Evolutionary conservation across 2,113 vertebrate species (phyloP), one percentile per base, ranked within the genome.

Genomic region (Lophura nycthemera): DNA sequence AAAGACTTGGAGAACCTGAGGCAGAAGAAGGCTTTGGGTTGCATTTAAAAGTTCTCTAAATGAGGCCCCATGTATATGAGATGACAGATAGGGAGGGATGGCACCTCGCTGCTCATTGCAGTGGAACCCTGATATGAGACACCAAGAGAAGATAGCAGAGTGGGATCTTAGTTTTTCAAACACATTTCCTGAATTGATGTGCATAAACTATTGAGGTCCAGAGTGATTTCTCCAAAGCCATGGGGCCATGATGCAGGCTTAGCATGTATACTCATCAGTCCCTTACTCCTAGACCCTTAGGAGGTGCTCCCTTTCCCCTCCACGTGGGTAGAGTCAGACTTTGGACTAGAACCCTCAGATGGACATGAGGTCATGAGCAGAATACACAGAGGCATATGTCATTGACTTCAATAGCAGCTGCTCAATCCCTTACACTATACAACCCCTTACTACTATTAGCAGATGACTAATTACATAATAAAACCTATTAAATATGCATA

Each of bases 321-420:
- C 47, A 80, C 32, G 24, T 38, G 64, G 21, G 8, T 50, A 40
- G 74, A 63, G 42, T 4, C 60, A 74, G 47, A 78, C 1, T 24
- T 36, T 50, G 50, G 45, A n/a, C 45, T 70, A 69, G 34, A 69
- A 64, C 24, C n/a, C 75, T 61, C 7, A 12, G 43, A 38, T 47
- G 20, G 10, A 3, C 36, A 24, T 16, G 25, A 52, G 16, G 30
- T 65, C 47, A 83, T 16, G n/a, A 82, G 95, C 43, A 86, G 66
- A 93, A 86, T 75, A 52, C 88, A 88, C 30, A 0, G 40, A 78
- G 61, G 27, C n/a, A 3, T 70, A 86, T 90, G 95, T 90, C 73
- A 90, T 29, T 19, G 30, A 43, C 70, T 94, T 95, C 77, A 92
- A 70, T 90, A 86, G 70, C 85, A 86, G 76, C 85, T 91, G 65